Evolutionary conservation across 2,797 vertebrate species (phyloP).

Genomic region (Stomatorhinus walkeri): DNA sequence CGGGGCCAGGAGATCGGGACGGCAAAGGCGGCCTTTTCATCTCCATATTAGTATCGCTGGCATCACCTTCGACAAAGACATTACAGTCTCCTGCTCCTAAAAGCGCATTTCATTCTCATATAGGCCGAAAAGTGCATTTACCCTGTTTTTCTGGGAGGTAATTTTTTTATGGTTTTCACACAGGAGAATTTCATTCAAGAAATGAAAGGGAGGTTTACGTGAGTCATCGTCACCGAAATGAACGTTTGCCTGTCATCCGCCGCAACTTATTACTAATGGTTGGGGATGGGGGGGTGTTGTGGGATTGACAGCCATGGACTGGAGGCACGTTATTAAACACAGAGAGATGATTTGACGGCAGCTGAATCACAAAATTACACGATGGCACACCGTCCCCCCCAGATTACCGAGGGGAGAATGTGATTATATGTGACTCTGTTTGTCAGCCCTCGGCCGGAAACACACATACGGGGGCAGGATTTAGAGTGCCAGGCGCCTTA

Average conservation of each 20-base stretch:
- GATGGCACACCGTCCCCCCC: constrained; percentile 20
- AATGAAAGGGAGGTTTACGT: background rate
- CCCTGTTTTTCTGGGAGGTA: background rate
- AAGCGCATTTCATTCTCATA: background rate
- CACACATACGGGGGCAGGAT: background rate
- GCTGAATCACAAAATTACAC: constrained; percentile 11
- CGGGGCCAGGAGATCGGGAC: background rate
- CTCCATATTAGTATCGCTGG: background rate
- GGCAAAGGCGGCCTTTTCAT: background rate
- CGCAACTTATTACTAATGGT: constrained; percentile 31
- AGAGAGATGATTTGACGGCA: background rate
- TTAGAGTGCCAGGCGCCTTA: background rate
- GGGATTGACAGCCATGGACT: constrained; percentile 31
- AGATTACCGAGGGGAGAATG: background rate
- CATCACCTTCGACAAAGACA: background rate
- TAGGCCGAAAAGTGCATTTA: background rate
- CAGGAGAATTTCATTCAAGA: background rate
- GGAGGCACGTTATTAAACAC: constrained; percentile 30
- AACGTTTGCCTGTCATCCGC: constrained; percentile 13
- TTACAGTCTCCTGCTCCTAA: background rate
- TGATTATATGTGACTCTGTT: constrained; percentile 11
- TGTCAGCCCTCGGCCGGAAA: constrained; percentile 10
- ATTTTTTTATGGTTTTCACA: background rate
- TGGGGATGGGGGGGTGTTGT: constrained; percentile 22
- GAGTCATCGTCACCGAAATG: constrained; percentile 18